Evolutionary conservation across 2,113 vertebrate genomes (phyloP).

Genomic region (Ictidomys tridecemlineatus): DNA sequence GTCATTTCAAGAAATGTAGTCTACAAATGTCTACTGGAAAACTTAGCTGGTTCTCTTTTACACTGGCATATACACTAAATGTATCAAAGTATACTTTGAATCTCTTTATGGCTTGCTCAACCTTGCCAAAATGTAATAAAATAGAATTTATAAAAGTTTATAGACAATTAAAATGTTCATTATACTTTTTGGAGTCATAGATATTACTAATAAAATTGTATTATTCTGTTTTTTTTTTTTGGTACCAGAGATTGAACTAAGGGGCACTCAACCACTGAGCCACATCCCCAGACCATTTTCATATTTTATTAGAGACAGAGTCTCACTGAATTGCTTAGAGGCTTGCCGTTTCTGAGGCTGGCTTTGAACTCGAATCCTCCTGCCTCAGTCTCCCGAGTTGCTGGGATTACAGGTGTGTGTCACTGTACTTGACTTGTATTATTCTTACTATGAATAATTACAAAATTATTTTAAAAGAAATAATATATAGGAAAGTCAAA

Average conservation of each 20-base stretch:
- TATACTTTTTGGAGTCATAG: not conserved
- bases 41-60: not conserved
- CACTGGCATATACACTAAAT: not conserved
- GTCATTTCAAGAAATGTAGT: conserved; percentile 12
- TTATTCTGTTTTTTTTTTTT: no score
- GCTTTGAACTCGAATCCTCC: no score
- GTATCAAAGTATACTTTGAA: not conserved
- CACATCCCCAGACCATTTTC: no score
- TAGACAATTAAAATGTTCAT: not conserved
- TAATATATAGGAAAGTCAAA: not conserved
- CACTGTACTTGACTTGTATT: not conserved
- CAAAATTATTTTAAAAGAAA: not conserved
- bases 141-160: conserved; percentile 9
- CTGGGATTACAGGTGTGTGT: no score
- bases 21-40: not conserved
- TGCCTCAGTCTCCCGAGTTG: no score
- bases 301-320: no score
- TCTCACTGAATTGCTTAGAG: no score
- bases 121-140: conserved; percentile 34
- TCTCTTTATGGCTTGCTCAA: not conserved
- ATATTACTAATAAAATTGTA: not conserved
- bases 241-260: no score
- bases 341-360: no score
- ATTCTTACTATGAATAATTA: no score
- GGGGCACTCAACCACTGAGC: no score